Evolutionary conservation across 1,140 invertebrate genomes (phyloP).

Genomic region (Halotydeus destructor): DNA sequence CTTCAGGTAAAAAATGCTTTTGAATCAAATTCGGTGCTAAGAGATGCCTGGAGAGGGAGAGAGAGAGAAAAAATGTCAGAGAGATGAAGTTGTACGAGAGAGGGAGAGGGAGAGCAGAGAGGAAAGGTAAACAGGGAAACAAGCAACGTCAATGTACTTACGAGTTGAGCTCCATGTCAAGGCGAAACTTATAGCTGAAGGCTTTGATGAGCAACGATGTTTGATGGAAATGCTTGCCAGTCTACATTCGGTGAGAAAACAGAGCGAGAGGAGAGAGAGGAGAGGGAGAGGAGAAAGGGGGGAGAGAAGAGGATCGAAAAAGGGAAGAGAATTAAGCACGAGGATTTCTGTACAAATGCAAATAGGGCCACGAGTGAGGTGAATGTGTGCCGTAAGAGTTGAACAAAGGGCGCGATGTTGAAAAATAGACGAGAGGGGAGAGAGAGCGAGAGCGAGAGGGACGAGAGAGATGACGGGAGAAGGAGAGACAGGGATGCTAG

Average conservation of each 20-base stretch:
- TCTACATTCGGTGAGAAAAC: slow-evolving; percentile 28
- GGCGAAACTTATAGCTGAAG: slow-evolving; percentile 83
- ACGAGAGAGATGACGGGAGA: slow-evolving; percentile 22
- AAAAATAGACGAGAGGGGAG: slow-evolving; percentile 7
- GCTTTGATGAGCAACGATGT: slow-evolving; percentile 83
- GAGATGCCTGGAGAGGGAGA: slow-evolving; percentile 15
- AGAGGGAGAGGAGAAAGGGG: not conserved
- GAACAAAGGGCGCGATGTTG: too few relatives aligned
- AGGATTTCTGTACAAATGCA: too few relatives aligned
- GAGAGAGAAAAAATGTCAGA: not conserved
- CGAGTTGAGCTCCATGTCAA: slow-evolving; percentile 86
- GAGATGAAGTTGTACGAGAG: too few relatives aligned
- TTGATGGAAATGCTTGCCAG: slow-evolving; percentile 73
- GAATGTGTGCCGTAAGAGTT: too few relatives aligned
- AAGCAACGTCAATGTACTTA: slow-evolving; percentile 35
- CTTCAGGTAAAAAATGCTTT: slow-evolving; percentile 48
- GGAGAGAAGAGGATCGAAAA: too few relatives aligned
- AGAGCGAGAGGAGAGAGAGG: not conserved
- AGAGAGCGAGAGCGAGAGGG: slow-evolving; percentile 4
- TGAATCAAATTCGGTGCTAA: slow-evolving; percentile 49
- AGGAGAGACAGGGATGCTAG: too few relatives aligned
- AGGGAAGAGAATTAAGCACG: too few relatives aligned
- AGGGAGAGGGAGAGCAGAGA: not conserved
- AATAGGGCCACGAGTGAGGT: too few relatives aligned
- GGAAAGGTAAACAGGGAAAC: not conserved